Percentiles rank a stretch among this genome's conserved stretches.
Conservation (phyloP, 92 coral and sea anemone species). For the Palythoa grandis region DNA sequence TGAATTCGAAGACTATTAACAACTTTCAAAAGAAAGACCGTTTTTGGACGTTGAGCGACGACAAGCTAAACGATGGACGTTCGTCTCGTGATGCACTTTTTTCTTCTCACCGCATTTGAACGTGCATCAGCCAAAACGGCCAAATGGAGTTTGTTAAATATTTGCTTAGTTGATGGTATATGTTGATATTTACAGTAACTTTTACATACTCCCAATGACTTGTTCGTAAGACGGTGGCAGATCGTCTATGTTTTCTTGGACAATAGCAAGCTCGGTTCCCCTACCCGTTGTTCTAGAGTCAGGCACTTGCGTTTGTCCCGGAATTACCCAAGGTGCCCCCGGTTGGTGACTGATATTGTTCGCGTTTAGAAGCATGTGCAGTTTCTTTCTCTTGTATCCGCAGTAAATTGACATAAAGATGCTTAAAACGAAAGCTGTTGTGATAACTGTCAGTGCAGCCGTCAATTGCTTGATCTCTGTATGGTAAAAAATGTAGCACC, state of each 20-base stretch:
- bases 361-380: background rate
- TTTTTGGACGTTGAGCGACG: too few relatives aligned
- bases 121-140: too few relatives aligned
- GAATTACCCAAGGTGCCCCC: background rate
- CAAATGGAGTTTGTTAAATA: too few relatives aligned
- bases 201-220: background rate
- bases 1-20: too few relatives aligned
- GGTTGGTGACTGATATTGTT: background rate
- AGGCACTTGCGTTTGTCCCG: background rate
- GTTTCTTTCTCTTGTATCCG: background rate
- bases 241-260: background rate
- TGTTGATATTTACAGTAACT: background rate
- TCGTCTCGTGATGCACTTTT: too few relatives aligned
- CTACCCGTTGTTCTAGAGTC: background rate
- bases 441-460: background rate
- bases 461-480: background rate
- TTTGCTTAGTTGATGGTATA: background rate
- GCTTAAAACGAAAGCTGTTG: background rate
- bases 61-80: too few relatives aligned
- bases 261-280: background rate
- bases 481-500: background rate
- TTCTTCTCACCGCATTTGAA: too few relatives aligned
- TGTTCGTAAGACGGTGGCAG: constrained; percentile 3
- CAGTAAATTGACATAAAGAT: background rate
- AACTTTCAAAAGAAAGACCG: too few relatives aligned